Evolutionary conservation across 2,888 invertebrate genomes (phyloP).

Genomic region (Nemotelus nigrinus): DNA sequence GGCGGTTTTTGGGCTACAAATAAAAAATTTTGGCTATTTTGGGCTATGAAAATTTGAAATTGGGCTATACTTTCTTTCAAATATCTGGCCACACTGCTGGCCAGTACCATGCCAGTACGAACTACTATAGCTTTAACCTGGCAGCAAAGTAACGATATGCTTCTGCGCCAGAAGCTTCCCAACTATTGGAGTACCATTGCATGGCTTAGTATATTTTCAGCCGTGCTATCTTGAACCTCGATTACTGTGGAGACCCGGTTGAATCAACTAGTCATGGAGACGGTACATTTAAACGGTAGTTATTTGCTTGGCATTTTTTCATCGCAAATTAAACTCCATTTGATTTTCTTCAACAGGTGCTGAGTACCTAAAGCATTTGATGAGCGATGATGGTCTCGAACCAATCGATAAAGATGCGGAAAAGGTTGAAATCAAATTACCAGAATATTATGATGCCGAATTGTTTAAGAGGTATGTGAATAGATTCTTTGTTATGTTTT

Average conservation of each 20-base stretch:
- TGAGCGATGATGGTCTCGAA: slow-evolving; percentile 58
- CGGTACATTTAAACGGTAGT: not conserved
- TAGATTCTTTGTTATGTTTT: not conserved
- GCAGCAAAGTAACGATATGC: too few species aligned
- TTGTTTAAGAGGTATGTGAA: slow-evolving; percentile 69
- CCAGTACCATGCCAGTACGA: too few species aligned
- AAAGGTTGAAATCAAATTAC: slow-evolving; percentile 63
- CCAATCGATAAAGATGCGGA: slow-evolving; percentile 58
- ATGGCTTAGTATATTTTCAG: not conserved
- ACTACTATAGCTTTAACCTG: too few species aligned
- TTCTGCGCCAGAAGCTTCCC: too few species aligned
- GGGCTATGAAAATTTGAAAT: too few species aligned
- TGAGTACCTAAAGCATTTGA: slow-evolving; percentile 59
- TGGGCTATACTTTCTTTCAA: too few species aligned
- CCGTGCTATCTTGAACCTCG: not conserved
- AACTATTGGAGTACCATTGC: too few species aligned
- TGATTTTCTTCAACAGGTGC: slow-evolving; percentile 51
- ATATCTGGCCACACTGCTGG: too few species aligned
- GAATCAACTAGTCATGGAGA: not conserved
- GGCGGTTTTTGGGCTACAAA: too few species aligned
- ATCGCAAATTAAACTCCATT: not conserved
- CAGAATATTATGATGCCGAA: slow-evolving; percentile 71
- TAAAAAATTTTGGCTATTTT: too few species aligned
- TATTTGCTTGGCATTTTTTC: not conserved
- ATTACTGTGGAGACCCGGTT: not conserved